Base-by-base conservation (phyloP, 2,797 vertebrate genomes). In the Merluccius polli region DNA sequence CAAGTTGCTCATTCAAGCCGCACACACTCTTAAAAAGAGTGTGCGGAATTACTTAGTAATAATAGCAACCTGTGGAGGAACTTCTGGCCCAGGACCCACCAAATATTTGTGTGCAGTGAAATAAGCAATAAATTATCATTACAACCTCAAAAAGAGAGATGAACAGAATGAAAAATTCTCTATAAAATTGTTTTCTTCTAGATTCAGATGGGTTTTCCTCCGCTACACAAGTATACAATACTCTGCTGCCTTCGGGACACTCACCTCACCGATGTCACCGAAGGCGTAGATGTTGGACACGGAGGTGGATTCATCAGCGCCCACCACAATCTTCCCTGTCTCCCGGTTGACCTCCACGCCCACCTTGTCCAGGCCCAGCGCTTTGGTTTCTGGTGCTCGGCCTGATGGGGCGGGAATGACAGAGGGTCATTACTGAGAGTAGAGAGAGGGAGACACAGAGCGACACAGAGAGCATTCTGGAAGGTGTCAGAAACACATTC, bases 251-350 rank as follows among this genome's bases (percentile, higher is more conserved):
- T 24, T 9, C 2, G 65, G 29, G 70, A 36, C 35, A 65, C 77
- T 0, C 93, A 98, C 98, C 96, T 98, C 95, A 0, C 94, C 86
- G 71, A 98, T 94, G 79, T 99, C 98, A 74, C 98, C 97, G 0
- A 99, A 85, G 78, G 98, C 97, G 12, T 93, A 99, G 87, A 99
- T 93, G 87, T 96, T 95, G 76, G 95, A 93, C 79, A 96, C 88
- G 0, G 96, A 96, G 38, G 97, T 96, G 71, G 93, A 90, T 82
- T 99, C 98, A 18, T 79, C 88, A 5, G 92, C 85, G 13, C 93
- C 91, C n/a, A 98, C 94, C 27, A 96, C 73, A 76, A 99, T 94
- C 86, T 99, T 99, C 73, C 95, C 94, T 1, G 92, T 94, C 75
- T 93, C 86, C 31, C 93, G 82, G 87, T 93, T 91, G 73, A 91